These are phyloP conservation scores for Pantelozetes paolii DNA, from an alignment of 2,888 invertebrate genomes.

Conservation along the genomic window DNA sequence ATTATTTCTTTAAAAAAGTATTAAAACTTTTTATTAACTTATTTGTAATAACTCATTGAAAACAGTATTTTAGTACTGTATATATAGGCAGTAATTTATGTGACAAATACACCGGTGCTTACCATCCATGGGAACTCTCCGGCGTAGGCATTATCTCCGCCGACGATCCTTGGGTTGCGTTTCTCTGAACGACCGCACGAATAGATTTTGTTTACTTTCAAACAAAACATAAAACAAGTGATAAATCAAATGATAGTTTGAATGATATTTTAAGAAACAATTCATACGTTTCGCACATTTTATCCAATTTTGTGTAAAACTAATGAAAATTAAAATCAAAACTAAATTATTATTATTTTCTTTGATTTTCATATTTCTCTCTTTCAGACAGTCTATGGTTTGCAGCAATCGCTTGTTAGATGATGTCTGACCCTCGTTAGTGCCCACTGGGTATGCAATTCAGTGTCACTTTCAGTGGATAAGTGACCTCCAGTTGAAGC, in stretches of 20 bases:
- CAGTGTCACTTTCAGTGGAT: background rate
- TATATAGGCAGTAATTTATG: background rate
- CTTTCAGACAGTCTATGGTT: background rate
- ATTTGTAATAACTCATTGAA: background rate
- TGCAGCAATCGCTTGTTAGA: too few species aligned
- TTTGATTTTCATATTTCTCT: background rate
- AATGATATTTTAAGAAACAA: background rate
- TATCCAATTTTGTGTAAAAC: background rate
- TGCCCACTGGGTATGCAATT: background rate
- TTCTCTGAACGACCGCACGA: conserved; percentile 18
- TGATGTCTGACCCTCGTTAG: background rate
- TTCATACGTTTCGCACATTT: conserved; percentile 10
- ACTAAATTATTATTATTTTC: background rate
- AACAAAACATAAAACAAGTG: background rate
- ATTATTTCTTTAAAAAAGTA: background rate
- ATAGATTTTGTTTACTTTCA: conserved; percentile 2
- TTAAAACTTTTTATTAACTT: background rate
- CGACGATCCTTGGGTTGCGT: conserved; percentile 43
- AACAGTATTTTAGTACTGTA: background rate
- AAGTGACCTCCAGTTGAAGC: background rate
- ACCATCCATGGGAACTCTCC: conserved; percentile 46
- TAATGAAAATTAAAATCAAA: background rate
- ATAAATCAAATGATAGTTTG: background rate
- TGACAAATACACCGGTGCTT: conserved; percentile 22
- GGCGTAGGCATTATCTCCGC: conserved; percentile 42